Percentiles rank a stretch among this genome's conserved stretches.
These are phyloP conservation scores for Drosophila leonis DNA, from an alignment of 2,888 invertebrate species.

Conservation along the genomic window DNA sequence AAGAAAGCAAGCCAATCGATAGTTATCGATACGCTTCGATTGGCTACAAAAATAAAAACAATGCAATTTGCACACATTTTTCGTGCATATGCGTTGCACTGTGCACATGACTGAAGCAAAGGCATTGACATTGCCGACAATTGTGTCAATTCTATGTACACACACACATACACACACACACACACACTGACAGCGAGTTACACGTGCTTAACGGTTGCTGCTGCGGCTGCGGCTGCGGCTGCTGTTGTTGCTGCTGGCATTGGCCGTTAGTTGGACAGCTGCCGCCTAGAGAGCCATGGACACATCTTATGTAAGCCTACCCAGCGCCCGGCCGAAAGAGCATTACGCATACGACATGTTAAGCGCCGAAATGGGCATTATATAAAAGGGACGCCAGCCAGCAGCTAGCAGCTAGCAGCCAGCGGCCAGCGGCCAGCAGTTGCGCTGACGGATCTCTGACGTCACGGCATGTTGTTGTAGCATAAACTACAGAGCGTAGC, in stretches of 20 bases:
- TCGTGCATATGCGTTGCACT: conserved; percentile 17
- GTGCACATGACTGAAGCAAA: conserved; percentile 51
- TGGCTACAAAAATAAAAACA: no score
- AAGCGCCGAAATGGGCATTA: conserved; percentile 37
- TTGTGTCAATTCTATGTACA: conserved; percentile 65
- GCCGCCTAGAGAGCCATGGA: conserved; percentile 37
- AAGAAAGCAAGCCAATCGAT: neutral
- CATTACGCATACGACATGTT: conserved; percentile 64
- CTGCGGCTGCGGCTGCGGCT: neutral
- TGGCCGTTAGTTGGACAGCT: conserved; percentile 29
- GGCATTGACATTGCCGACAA: conserved; percentile 78
- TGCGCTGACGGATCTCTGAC: conserved; percentile 42
- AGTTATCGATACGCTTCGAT: neutral
- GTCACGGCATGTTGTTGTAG: conserved; percentile 31
- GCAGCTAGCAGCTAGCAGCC: neutral
- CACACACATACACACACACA: conserved; percentile 4
- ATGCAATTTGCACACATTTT: neutral
- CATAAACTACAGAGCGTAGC: conserved; percentile 38
- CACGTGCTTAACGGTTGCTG: conserved; percentile 46
- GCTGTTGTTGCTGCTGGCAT: neutral
- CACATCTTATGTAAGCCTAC: conserved; percentile 55
- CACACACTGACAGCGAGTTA: conserved; percentile 3
- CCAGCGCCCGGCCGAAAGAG: conserved; percentile 22
- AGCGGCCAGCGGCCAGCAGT: neutral
- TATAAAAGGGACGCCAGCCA: conserved; percentile 27